Conservation (phyloP, 2,888 invertebrate species). For the Phasia obesa region DNA sequence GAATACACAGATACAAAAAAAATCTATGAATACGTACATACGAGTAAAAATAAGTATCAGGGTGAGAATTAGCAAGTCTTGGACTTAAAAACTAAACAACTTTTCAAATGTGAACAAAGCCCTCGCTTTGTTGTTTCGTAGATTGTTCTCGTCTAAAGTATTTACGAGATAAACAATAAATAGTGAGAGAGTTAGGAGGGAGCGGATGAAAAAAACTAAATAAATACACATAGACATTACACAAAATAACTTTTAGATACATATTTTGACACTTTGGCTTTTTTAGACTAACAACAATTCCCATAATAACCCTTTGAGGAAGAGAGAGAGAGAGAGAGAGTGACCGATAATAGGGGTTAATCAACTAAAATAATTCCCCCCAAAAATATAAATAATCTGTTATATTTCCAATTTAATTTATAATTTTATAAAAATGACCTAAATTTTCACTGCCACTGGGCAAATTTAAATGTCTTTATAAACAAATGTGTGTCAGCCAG, state of each 20-base stretch:
- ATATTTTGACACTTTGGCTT: constrained; percentile 48
- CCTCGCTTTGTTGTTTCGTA: constrained; percentile 49
- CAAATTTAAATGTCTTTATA: neutral
- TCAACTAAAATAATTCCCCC: neutral
- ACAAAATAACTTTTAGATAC: constrained; percentile 33
- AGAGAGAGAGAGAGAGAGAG: neutral
- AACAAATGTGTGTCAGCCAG: constrained; percentile 16
- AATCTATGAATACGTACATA: neutral
- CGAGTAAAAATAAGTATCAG: constrained; percentile 18
- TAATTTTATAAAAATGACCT: constrained; percentile 56
- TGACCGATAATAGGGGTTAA: no score
- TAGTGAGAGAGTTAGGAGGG: neutral
- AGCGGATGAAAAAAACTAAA: neutral
- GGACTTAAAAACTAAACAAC: constrained; percentile 25
- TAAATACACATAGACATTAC: constrained; percentile 29
- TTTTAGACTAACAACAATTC: neutral
- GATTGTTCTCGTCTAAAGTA: neutral
- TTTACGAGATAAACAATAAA: neutral
- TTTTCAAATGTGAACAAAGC: constrained; percentile 48
- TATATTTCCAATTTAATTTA: neutral
- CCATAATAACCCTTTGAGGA: neutral
- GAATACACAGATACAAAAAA: neutral
- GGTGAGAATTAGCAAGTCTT: constrained; percentile 55
- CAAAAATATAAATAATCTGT: neutral
- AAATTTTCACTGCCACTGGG: constrained; percentile 30